Evolutionary conservation across 2,113 vertebrate genomes (phyloP), one percentile per base, ranked within the genome.

Genomic region (Clarias batrachus): DNA sequence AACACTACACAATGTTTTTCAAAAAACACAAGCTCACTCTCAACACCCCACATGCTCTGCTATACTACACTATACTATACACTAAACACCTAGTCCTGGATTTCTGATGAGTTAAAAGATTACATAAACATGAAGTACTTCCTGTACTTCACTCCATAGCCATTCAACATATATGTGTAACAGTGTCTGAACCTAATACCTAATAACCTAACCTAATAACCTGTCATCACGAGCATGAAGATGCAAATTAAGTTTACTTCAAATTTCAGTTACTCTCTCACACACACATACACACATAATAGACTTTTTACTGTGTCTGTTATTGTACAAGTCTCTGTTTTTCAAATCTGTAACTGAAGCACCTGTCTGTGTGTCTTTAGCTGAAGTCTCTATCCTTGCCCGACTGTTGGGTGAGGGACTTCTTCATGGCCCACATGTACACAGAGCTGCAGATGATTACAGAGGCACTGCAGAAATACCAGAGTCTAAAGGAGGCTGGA

Each of bases 341-440:
- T 8, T 37, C 52, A 7, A 33, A 21, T 27, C 12, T 82, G 48
- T 25, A 59, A 21, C 52, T 17, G 37, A 25, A 37, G 3, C 60
- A 56, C 85, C 1, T 56, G 27, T 71, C 41, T 90, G 77, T 81
- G 78, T 92, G 88, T 91, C 91, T 86, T 57, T 92, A 99, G 98
- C 91, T 99, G 91, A 99, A 99, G 95, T 97, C 97, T 86, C 94
- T 99, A 94, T 97, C 98, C 89, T 93, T 99, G 92, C 98, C 98
- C 70, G 97, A 99, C 91, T 97, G 96, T 57, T 99, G 98, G 98
- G 98, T 99, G 93, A 97, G 96, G 93, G 98, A 99, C 91, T 99
- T 99, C 95, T 99, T 99, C 93, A 94, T 98, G 95, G 98, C 98
- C 85, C 98, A 99, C 93, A 98, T 99, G 94, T 99, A 97, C 91